A percentile compares a stretch with the other conserved stretches of the same genome.
These are phyloP conservation scores for Leucoma salicis DNA, from an alignment of 2,888 invertebrate species.

Conservation along the genomic window DNA sequence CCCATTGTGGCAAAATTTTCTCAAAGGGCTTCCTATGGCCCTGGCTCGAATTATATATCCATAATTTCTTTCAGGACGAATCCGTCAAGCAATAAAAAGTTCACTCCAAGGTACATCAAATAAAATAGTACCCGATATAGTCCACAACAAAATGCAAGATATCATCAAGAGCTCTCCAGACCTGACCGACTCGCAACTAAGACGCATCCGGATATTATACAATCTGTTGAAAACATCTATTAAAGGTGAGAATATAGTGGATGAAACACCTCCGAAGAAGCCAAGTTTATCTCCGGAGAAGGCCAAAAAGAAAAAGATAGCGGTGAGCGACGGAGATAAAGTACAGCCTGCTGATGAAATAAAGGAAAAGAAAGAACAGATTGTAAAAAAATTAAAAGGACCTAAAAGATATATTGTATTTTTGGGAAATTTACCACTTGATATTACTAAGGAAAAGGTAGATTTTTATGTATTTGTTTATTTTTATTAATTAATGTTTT, in stretches of 20 bases:
- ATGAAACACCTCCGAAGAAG: slow-evolving; percentile 1
- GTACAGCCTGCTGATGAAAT: slow-evolving; percentile 7
- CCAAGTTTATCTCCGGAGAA: slow-evolving; percentile 14
- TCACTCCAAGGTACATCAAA: slow-evolving; percentile 56
- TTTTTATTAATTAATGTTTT: no score
- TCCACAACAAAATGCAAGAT: slow-evolving; percentile 56
- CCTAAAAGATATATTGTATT: slow-evolving; percentile 76
- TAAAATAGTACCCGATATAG: slow-evolving; percentile 53
- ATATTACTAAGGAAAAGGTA: slow-evolving; percentile 61
- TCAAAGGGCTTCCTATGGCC: no score
- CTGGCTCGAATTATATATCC: no score
- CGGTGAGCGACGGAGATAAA: slow-evolving; percentile 6
- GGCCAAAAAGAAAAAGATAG: neutral
- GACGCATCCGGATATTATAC: slow-evolving; percentile 62
- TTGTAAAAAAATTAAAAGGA: slow-evolving; percentile 45
- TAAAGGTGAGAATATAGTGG: slow-evolving; percentile 11
- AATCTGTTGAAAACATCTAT: slow-evolving; percentile 60
- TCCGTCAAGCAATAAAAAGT: slow-evolving; percentile 55
- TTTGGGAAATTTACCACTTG: slow-evolving; percentile 66
- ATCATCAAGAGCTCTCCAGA: slow-evolving; percentile 43
- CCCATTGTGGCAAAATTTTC: no score
- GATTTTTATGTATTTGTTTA: no score
- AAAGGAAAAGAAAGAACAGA: slow-evolving; percentile 28
- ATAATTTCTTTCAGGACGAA: slow-evolving; percentile 55
- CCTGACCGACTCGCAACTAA: slow-evolving; percentile 53